Base-by-base conservation (phyloP, 1,140 invertebrate genomes). In the Asobara japonica region DNA sequence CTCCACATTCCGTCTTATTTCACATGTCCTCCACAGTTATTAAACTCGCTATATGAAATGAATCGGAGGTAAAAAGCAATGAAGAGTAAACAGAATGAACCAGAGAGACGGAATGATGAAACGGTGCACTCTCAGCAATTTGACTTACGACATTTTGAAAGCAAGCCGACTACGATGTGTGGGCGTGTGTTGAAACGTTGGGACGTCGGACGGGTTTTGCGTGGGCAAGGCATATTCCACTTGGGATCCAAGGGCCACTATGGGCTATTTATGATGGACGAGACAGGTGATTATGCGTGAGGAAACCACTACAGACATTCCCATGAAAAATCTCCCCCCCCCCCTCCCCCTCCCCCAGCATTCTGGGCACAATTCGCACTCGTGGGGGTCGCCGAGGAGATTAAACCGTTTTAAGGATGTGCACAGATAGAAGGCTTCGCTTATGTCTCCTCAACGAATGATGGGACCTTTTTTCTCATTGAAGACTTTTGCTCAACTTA, bases 221-320 rank as follows among this genome's bases (percentile, higher is more conserved):
- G 84, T 86, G 83, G 84, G 84, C 73, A 71, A 64, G 78, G 78
- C 78, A 79, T 80, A 86, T 86, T 86, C 84, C 83, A 86, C 85
- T 80, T 84, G 82, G 77, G 74, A 75, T 73, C 65, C 65, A 48
- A 8, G 22, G 4, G 33, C 31, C 65, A n/a, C 25, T 51, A 29
- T 69, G 31, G 45, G 45, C 73, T 74, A 68, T 76, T 82, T 84
- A 85, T 86, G 84, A 85, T 85, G 84, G 80, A 85, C 83, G 84
- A 86, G 84, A 85, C 84, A 86, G 82, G 84, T 85, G 84, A 86
- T 86, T 86, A 86, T 83, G 82, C 82, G 82, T 83, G 82, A 83
- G 81, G 80, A 84, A 85, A 86, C 82, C 82, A 84, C 78, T 78
- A 83, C 29, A n/a, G 18, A 64, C 22, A 71, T 61, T n/a, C n/a